These are phyloP conservation scores for Carcinoscorpius rotundicauda DNA, from an alignment of 1,140 invertebrate genomes.

Conservation along the genomic window DNA sequence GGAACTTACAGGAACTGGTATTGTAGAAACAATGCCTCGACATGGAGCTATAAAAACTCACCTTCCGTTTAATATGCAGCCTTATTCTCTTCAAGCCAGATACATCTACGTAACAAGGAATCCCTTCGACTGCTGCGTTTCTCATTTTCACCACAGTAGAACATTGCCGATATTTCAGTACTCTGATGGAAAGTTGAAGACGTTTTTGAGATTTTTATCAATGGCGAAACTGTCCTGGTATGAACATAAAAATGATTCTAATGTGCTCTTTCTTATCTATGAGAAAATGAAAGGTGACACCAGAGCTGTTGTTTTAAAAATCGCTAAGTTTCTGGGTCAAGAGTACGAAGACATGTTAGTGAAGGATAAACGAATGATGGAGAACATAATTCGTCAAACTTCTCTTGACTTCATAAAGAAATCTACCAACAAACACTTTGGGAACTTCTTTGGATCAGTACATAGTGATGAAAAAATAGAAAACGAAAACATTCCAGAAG, in stretches of 20 bases:
- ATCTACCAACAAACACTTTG: too few relatives aligned
- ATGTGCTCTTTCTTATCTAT: conserved; percentile 30
- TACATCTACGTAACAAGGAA: too few relatives aligned
- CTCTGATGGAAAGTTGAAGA: conserved; percentile 26
- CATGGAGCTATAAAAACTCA: conserved; percentile 6
- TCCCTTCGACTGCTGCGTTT: conserved; percentile 72
- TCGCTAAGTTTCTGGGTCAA: conserved; percentile 18
- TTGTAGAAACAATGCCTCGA: conserved; percentile 6
- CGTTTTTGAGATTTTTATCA: conserved; percentile 31
- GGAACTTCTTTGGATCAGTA: too few relatives aligned
- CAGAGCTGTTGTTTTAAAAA: conserved; percentile 1
- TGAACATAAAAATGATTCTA: conserved; percentile 25
- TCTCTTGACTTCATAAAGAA: conserved; percentile 11
- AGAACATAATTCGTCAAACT: conserved; percentile 10
- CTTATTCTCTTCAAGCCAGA: too few relatives aligned
- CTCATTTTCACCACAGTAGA: conserved; percentile 65
- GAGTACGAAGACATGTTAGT: conserved; percentile 15
- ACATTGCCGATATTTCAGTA: conserved; percentile 33
- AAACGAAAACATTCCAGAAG: too few relatives aligned
- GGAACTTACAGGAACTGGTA: conserved; percentile 5
- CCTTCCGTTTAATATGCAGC: too few relatives aligned
- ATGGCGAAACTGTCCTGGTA: conserved; percentile 30
- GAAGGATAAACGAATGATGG: conserved; percentile 11
- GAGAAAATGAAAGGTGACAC: conserved; percentile 21
- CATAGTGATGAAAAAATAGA: too few relatives aligned